phyloP scores from a whole-genome alignment of 2,888 invertebrate species.

The Microdon myrmicae region DNA sequence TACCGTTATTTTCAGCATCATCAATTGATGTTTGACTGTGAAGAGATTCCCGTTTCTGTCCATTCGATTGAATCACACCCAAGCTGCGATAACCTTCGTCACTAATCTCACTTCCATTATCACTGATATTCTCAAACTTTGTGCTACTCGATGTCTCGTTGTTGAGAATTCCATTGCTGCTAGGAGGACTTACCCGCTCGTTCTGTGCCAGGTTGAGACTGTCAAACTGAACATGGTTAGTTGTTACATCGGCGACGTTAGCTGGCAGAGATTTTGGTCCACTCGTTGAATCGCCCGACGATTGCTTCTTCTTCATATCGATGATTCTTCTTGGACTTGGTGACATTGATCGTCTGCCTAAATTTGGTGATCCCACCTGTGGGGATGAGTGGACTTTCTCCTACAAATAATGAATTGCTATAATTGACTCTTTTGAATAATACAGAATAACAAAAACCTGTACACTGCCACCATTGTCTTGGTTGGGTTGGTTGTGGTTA shows the following conservation, averaged over 20 bases:
- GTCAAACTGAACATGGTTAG: slow-evolving; percentile 56
- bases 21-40: slow-evolving; percentile 79
- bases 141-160: slow-evolving; percentile 53
- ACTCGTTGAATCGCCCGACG: slow-evolving; percentile 59
- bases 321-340: slow-evolving; percentile 64
- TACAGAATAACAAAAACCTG: neutral
- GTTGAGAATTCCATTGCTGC: slow-evolving; percentile 51
- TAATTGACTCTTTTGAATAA: neutral
- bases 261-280: slow-evolving; percentile 60
- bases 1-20: slow-evolving; percentile 78
- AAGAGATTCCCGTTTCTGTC: slow-evolving; percentile 73
- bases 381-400: slow-evolving; percentile 39
- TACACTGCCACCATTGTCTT: slow-evolving; percentile 30
- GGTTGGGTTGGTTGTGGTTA: slow-evolving; percentile 53
- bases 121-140: slow-evolving; percentile 74
- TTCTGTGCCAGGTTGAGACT: slow-evolving; percentile 46
- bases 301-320: slow-evolving; percentile 65
- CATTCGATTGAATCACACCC: slow-evolving; percentile 73
- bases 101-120: slow-evolving; percentile 85
- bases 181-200: slow-evolving; percentile 28
- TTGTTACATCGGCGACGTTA: slow-evolving; percentile 24
- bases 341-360: slow-evolving; percentile 65
- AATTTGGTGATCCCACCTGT: slow-evolving; percentile 57
- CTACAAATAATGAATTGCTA: slow-evolving; percentile 1
- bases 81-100: slow-evolving; percentile 87